Percentiles rank a stretch among this genome's conserved stretches.
phyloP scores from a whole-genome alignment of 2,888 invertebrate species.

The Thymelicus sylvestris region DNA sequence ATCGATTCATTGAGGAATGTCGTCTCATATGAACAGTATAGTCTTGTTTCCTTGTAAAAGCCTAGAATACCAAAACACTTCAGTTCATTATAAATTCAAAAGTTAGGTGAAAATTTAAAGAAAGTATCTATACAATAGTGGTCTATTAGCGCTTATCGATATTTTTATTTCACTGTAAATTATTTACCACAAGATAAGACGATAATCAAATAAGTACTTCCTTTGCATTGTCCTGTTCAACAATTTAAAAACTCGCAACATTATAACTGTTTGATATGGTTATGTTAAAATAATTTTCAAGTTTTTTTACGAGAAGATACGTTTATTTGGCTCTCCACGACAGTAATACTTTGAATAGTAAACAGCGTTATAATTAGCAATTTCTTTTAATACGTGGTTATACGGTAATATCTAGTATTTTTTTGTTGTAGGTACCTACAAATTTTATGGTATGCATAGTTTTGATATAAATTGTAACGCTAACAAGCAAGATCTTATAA shows the following conservation, averaged over 20 bases:
- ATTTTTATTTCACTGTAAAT: background rate
- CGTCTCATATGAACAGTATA: slow-evolving; percentile 53
- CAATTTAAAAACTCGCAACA: background rate
- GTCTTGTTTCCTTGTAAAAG: slow-evolving; percentile 51
- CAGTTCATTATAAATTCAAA: background rate
- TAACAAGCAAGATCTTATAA: background rate
- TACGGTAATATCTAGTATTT: too few relatives aligned
- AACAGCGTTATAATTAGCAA: too few relatives aligned
- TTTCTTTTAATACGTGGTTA: too few relatives aligned
- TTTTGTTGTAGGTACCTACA: too few relatives aligned
- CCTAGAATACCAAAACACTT: slow-evolving; percentile 50
- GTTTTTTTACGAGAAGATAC: background rate
- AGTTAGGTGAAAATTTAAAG: background rate
- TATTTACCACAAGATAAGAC: background rate
- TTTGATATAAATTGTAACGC: too few relatives aligned
- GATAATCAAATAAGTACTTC: background rate
- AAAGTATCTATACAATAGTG: background rate
- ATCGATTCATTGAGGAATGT: slow-evolving; percentile 76
- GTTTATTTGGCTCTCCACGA: background rate
- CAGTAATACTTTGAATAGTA: too few relatives aligned
- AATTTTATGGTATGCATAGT: too few relatives aligned
- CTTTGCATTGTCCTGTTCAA: background rate
- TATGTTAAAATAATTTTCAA: background rate
- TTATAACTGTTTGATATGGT: background rate
- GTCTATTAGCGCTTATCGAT: background rate